Conservation (phyloP, 1,140 invertebrate species). For the Zophobas atratus region DNA sequence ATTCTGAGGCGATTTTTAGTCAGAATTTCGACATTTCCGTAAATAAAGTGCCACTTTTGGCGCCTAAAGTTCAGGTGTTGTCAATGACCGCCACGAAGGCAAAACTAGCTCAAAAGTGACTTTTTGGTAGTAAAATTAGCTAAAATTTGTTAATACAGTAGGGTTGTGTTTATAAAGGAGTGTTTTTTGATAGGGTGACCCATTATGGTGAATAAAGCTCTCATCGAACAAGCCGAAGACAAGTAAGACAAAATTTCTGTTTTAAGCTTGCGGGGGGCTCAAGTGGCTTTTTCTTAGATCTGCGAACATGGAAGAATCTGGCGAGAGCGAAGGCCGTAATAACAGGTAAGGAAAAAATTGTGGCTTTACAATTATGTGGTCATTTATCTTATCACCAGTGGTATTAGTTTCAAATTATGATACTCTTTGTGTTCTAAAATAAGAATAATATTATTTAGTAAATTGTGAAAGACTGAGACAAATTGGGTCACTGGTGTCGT, state of each 20-base stretch:
- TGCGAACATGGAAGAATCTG: neutral
- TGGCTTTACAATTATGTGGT: no score
- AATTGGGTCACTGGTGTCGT: no score
- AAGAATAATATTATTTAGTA: neutral
- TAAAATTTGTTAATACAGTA: no score
- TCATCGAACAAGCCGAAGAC: neutral
- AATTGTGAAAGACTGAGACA: no score
- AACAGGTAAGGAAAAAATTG: neutral
- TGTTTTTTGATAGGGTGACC: neutral
- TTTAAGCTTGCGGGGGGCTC: neutral
- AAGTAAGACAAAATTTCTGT: neutral
- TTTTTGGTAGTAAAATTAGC: neutral
- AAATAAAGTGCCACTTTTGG: neutral
- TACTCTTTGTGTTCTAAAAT: neutral
- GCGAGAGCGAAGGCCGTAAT: neutral
- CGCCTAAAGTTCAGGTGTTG: constrained; percentile 17
- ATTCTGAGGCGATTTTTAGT: neutral
- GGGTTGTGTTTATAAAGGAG: neutral
- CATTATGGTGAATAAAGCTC: neutral
- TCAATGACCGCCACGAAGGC: constrained; percentile 21
- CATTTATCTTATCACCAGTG: no score
- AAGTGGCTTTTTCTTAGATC: neutral
- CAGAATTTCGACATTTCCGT: neutral
- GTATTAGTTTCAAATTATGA: no score
- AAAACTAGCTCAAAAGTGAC: neutral